Conservation (phyloP, 2,888 invertebrate genomes). For the Drosophila aldrichi region DNA sequence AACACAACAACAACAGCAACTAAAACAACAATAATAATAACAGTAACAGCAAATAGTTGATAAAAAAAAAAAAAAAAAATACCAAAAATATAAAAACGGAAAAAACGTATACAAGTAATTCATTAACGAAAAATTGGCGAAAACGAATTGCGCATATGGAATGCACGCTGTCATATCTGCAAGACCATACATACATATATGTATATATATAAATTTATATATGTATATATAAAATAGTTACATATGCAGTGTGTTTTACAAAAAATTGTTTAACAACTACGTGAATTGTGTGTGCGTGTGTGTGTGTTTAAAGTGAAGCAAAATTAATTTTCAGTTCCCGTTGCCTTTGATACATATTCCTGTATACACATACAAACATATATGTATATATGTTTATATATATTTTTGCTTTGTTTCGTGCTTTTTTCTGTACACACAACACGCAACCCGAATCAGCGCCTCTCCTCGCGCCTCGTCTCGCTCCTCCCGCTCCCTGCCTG, state of each 20-base stretch:
- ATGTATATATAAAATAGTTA: neutral
- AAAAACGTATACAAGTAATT: slow-evolving; percentile 11
- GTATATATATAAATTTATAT: neutral
- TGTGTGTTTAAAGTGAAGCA: slow-evolving; percentile 45
- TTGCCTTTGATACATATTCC: slow-evolving; percentile 13
- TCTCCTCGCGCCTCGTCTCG: neutral
- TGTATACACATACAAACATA: slow-evolving; percentile 1
- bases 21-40: slow-evolving; percentile 28
- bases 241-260: slow-evolving; percentile 58
- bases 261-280: slow-evolving; percentile 18
- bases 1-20: slow-evolving; percentile 27
- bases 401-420: slow-evolving; percentile 45
- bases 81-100: neutral
- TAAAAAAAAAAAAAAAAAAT: slow-evolving; percentile 9
- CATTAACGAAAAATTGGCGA: slow-evolving; percentile 24
- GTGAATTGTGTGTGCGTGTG: slow-evolving; percentile 14
- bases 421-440: slow-evolving; percentile 77
- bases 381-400: slow-evolving; percentile 22
- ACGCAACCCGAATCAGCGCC: slow-evolving; percentile 62
- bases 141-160: slow-evolving; percentile 67
- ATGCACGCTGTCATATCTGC: slow-evolving; percentile 52
- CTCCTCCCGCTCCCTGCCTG: neutral
- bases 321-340: slow-evolving; percentile 47
- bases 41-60: slow-evolving; percentile 15
- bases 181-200: slow-evolving; percentile 16